Conservation (phyloP, 2,888 invertebrate species). For the Rhingia rostrata region DNA sequence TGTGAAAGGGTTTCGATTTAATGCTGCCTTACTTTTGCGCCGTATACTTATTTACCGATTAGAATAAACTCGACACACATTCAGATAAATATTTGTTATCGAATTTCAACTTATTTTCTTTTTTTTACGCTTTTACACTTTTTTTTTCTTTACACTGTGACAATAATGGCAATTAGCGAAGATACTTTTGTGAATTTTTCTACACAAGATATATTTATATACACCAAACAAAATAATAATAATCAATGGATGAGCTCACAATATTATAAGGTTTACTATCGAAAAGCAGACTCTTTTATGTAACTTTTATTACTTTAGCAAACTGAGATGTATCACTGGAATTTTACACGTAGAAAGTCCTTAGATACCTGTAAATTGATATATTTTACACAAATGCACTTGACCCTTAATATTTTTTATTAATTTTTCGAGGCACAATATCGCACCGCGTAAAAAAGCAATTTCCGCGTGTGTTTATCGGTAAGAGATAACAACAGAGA, state of each 20-base stretch:
- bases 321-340: conserved; percentile 24
- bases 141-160: conserved; percentile 8
- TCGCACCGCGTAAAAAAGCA: conserved; percentile 12
- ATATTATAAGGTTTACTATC: conserved; percentile 41
- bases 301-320: conserved; percentile 19
- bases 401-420: not conserved
- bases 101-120: conserved; percentile 26
- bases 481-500: conserved; percentile 47
- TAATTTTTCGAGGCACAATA: not conserved
- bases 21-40: conserved; percentile 10
- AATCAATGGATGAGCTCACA: conserved; percentile 47
- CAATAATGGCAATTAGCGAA: conserved; percentile 51
- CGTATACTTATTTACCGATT: conserved; percentile 16
- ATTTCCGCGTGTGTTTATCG: conserved; percentile 50
- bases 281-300: conserved; percentile 51
- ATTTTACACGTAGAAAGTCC: conserved; percentile 46
- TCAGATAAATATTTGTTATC: conserved; percentile 12
- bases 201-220: conserved; percentile 9
- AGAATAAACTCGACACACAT: conserved; percentile 18
- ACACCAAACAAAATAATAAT: conserved; percentile 26
- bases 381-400: not conserved
- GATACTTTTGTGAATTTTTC: conserved; percentile 22
- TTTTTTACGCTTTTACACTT: too few species aligned
- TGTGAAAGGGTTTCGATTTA: not conserved
- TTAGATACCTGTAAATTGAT: conserved; percentile 39